Conservation (phyloP, 2,797 vertebrate species). For the Carduelis carduelis region DNA sequence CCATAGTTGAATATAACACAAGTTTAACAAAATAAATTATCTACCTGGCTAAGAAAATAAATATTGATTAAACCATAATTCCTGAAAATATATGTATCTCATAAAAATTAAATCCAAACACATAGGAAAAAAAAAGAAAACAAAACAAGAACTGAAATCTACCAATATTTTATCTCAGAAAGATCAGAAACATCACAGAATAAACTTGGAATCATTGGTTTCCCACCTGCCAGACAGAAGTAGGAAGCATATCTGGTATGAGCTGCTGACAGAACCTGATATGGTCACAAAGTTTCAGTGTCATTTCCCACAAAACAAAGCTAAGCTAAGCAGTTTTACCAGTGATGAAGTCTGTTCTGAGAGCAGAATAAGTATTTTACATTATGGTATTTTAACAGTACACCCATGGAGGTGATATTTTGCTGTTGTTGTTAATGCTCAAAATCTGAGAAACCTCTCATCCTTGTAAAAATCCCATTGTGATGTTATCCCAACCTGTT, state of each 20-base stretch:
- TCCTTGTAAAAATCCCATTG: neutral
- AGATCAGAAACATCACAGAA: neutral
- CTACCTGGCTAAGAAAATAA: neutral
- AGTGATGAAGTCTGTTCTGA: neutral
- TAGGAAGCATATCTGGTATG: neutral
- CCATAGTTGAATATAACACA: neutral
- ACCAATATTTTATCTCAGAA: neutral
- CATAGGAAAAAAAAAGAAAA: no score
- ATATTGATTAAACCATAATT: neutral
- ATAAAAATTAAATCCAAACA: neutral
- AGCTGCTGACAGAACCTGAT: neutral
- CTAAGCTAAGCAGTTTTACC: neutral
- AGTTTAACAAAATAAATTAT: neutral
- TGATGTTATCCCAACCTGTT: neutral
- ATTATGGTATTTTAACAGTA: neutral
- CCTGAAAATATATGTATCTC: neutral
- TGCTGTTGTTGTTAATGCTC: neutral
- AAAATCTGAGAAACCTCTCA: neutral
- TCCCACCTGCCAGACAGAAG: neutral
- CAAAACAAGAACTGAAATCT: neutral
- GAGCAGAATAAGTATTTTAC: neutral
- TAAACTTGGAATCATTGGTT: neutral
- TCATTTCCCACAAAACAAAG: neutral
- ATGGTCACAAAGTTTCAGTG: neutral
- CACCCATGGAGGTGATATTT: neutral